Evolutionary conservation across 2,113 vertebrate genomes (phyloP).

Genomic region (Esox niger): DNA sequence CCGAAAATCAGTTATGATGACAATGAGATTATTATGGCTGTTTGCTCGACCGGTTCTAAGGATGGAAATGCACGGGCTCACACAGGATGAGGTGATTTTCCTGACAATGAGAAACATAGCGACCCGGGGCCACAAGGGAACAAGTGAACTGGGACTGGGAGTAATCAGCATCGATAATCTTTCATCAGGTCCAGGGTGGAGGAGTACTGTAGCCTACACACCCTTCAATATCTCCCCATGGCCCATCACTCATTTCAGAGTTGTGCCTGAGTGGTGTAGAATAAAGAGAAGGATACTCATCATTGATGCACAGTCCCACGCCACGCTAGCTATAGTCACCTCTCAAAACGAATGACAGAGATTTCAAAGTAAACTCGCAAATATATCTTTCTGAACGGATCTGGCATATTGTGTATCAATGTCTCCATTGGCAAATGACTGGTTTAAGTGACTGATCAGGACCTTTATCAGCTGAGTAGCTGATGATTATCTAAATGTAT

Average conservation of each 20-base stretch:
- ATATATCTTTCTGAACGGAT: no score
- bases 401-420: no score
- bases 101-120: conserved; percentile 72
- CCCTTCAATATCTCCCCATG: conserved; percentile 72
- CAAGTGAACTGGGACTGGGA: conserved; percentile 52
- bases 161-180: conserved; percentile 79
- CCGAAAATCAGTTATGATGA: conserved; percentile 64
- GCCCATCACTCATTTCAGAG: conserved; percentile 64
- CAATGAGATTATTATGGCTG: conserved; percentile 67
- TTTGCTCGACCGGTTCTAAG: conserved; percentile 22
- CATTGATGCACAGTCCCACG: no score
- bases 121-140: conserved; percentile 53
- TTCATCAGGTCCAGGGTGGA: conserved; percentile 68
- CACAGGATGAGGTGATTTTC: conserved; percentile 61
- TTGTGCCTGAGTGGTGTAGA: conserved; percentile 28
- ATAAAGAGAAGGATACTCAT: conserved; percentile 21
- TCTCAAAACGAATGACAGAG: no score
- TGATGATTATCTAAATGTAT: no score
- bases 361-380: no score
- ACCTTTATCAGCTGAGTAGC: no score
- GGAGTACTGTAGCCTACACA: conserved; percentile 58
- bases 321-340: no score
- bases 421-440: no score
- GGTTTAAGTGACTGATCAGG: no score
- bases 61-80: background rate